Base-by-base conservation (phyloP, 2,888 invertebrate genomes). In the Sepiola atlantica region DNA sequence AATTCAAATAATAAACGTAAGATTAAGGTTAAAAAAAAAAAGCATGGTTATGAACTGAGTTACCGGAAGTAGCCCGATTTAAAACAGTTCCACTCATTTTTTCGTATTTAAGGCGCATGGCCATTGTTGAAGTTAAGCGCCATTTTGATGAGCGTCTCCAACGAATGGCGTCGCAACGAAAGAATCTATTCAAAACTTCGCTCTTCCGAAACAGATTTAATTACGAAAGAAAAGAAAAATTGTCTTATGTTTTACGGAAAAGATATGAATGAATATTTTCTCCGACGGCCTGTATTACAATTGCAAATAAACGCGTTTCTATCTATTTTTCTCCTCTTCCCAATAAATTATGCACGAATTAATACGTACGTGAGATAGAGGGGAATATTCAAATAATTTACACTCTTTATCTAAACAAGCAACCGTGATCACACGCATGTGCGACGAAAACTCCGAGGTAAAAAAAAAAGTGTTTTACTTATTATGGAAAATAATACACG, bases 231-330 rank as follows among this genome's bases (percentile, higher is more conserved):
- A 77, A 77, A 77, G 3, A 77, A n/a, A 77, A 32, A 77, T 14
- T 18, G n/a, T 32, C 77, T 77, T 77, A n/a, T 77, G 14, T 77
- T 77, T 77, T 77, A 77, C n/a, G 0, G n/a, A 16, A 14, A 77
- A 77, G 77, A 32, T 77, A 77, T n/a, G 77, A 77, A 77, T 77
- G 77, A 77, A 77, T 77, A n/a, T 77, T 77, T 77, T n/a, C 77
- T 14, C n/a, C 14, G 16, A 12, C n/a, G n/a, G 16, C 16, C 77
- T n/a, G 16, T 77, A 77, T 77, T 77, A n/a, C 77, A 77, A 77
- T 77, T 77, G 77, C 77, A 77, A 77, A 77, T 77, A 77, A 16
- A 77, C n/a, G n/a, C n/a, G n/a, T 77, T 32, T 21, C 14, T 77
- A n/a, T 77, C 14, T 21, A n/a, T n/a, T n/a, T n/a, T 77, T 77